Conservation (phyloP, 2,797 vertebrate genomes). For the Fundulus diaphanus region DNA sequence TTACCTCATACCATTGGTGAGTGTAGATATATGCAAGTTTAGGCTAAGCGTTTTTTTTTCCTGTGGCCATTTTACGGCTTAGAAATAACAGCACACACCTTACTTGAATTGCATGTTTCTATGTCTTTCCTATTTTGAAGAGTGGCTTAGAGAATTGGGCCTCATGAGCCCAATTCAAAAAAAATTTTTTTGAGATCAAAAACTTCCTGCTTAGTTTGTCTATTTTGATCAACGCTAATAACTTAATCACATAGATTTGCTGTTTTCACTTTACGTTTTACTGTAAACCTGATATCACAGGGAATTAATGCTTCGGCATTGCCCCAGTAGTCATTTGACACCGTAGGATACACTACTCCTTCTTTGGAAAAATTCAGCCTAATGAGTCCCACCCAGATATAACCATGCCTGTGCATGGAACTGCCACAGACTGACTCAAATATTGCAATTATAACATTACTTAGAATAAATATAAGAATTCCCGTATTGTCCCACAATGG, state of each 20-base stretch:
- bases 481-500: no score
- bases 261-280: background rate
- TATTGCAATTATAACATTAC: background rate
- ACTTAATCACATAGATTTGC: background rate
- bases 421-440: background rate
- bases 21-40: no score
- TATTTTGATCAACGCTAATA: background rate
- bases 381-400: background rate
- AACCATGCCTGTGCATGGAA: background rate
- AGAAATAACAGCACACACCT: no score
- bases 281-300: no score
- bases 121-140: no score
- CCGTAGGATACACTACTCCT: background rate
- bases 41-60: no score
- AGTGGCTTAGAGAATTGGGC: no score
- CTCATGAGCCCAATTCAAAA: no score
- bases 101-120: no score
- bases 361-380: background rate
- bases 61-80: no score
- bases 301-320: background rate
- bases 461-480: no score
- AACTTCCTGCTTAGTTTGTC: background rate
- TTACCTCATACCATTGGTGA: background rate
- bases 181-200: background rate
- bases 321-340: background rate